These are phyloP conservation scores for Plectropomus leopardus DNA, from an alignment of 2,113 vertebrate species.

Conservation along the genomic window DNA sequence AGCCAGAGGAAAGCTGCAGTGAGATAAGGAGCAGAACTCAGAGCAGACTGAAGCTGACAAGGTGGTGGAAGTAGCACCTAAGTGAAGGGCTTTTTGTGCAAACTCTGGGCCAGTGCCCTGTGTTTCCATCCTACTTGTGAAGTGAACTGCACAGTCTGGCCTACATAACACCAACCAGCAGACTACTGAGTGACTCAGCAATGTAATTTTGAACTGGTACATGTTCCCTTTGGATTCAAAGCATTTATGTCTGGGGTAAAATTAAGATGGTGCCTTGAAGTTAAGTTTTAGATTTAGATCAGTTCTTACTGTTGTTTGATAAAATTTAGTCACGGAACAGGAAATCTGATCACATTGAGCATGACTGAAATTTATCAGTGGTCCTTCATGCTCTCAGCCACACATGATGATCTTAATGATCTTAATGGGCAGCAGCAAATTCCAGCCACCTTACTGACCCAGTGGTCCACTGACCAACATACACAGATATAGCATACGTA, in stretches of 20 bases:
- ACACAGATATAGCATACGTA: neutral
- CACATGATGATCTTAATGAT: neutral
- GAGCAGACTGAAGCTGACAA: conserved; percentile 38
- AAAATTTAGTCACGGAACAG: neutral
- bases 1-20: conserved; percentile 27
- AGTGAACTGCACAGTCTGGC: conserved; percentile 75
- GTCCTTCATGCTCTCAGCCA: conserved; percentile 18
- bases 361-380: conserved; percentile 4
- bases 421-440: too few relatives aligned
- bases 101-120: conserved; percentile 68
- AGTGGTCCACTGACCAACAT: too few relatives aligned
- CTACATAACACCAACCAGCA: conserved; percentile 56
- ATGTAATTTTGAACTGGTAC: conserved; percentile 4
- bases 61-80: conserved; percentile 72
- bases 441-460: neutral
- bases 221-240: neutral
- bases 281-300: neutral
- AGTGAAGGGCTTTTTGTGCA: conserved; percentile 64
- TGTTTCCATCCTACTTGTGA: conserved; percentile 82
- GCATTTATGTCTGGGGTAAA: neutral
- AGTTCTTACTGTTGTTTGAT: neutral
- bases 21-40: conserved; percentile 29
- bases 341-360: neutral
- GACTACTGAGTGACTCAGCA: conserved; percentile 23
- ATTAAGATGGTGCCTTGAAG: neutral